Evolutionary conservation across 2,113 vertebrate species (phyloP).

Genomic region (Charina bottae): DNA sequence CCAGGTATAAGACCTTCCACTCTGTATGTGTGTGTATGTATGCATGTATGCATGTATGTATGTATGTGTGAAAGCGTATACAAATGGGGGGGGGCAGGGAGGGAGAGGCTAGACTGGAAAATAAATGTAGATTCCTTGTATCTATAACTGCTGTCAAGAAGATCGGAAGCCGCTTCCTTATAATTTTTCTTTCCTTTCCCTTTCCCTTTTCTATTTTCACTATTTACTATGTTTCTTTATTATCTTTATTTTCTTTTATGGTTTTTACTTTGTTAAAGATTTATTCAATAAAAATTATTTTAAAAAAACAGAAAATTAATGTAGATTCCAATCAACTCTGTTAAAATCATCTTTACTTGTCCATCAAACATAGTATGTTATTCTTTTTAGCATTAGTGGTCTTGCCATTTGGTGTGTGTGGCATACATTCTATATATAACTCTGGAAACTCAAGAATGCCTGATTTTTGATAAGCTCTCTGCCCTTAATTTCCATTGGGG

Average conservation of each 20-base stretch:
- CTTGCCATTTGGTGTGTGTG: neutral
- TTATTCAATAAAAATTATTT: neutral
- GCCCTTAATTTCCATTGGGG: conserved; percentile 22
- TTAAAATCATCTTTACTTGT: neutral
- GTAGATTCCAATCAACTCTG: neutral
- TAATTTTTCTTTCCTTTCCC: neutral
- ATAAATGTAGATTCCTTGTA: neutral
- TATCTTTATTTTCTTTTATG: neutral
- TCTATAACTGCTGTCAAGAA: neutral
- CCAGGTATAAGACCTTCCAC: neutral
- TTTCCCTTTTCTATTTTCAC: neutral
- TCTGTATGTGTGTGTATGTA: no score
- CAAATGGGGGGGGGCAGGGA: neutral
- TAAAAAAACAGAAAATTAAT: neutral
- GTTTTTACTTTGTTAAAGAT: neutral
- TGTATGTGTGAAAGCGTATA: neutral
- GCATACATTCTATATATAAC: neutral
- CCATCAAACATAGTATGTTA: neutral
- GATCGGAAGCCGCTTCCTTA: neutral
- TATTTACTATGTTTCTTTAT: no score
- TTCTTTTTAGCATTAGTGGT: neutral
- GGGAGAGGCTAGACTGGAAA: neutral
- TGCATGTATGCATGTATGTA: no score
- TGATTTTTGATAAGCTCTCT: neutral
- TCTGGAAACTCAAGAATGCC: neutral